Conservation (phyloP, 2,797 vertebrate genomes). For the Cynodonichthys magdalenae region DNA sequence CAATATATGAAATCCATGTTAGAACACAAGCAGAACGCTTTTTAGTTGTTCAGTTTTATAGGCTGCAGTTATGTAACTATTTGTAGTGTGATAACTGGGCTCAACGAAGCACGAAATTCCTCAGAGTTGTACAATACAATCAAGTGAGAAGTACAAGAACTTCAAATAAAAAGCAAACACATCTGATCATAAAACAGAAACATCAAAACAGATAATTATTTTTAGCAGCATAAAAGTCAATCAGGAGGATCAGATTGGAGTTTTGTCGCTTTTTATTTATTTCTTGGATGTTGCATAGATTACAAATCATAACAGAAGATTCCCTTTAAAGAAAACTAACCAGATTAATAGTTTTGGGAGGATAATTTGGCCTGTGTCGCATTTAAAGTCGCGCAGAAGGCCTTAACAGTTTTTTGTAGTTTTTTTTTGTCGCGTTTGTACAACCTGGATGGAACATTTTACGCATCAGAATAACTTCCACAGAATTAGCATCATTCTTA, state of each 20-base stretch:
- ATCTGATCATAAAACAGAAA: constrained; percentile 58
- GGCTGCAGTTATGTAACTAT: constrained; percentile 60
- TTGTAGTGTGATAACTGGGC: constrained; percentile 51
- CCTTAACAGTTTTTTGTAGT: constrained; percentile 56
- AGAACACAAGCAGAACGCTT: constrained; percentile 80
- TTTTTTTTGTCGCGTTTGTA: constrained; percentile 40
- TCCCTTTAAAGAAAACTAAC: constrained; percentile 22
- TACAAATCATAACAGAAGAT: constrained; percentile 65
- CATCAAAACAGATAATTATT: constrained; percentile 46
- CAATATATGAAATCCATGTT: constrained; percentile 87
- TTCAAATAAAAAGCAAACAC: constrained; percentile 62
- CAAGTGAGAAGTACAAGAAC: constrained; percentile 82
- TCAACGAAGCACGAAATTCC: constrained; percentile 66
- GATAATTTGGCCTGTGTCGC: constrained; percentile 41
- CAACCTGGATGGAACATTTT: constrained; percentile 61
- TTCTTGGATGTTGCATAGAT: constrained; percentile 82
- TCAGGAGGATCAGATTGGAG: constrained; percentile 41
- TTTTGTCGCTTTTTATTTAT: constrained; percentile 43
- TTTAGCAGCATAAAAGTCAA: constrained; percentile 31
- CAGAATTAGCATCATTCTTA: constrained; percentile 53
- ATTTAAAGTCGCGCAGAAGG: constrained; percentile 52
- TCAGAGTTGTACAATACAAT: constrained; percentile 86
- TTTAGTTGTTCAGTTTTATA: constrained; percentile 40
- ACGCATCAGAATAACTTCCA: constrained; percentile 74
- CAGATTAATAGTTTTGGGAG: background rate